Conservation (phyloP, 2,797 vertebrate genomes). For the Danio tinwini region DNA sequence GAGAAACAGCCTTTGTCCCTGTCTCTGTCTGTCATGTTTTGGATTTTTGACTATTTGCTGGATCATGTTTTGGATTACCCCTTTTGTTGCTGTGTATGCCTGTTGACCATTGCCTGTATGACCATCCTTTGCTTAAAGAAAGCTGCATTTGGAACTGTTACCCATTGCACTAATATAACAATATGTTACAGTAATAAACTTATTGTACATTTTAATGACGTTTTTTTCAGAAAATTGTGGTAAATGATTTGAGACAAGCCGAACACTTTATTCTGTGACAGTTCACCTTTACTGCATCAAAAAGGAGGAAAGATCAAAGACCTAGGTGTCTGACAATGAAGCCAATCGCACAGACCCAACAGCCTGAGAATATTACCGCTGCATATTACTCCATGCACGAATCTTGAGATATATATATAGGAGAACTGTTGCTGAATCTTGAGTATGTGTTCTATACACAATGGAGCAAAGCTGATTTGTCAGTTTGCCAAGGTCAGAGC, state of each 20-base stretch:
- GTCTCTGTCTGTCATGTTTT: too few species aligned
- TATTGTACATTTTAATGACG: too few species aligned
- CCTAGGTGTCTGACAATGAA: conserved; percentile 34
- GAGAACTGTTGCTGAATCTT: conserved; percentile 14
- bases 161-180: too few species aligned
- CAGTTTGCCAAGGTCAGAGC: conserved; percentile 37
- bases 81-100: too few species aligned
- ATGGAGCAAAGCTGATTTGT: conserved; percentile 36
- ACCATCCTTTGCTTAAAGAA: too few species aligned
- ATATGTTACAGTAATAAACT: too few species aligned
- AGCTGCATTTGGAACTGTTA: too few species aligned
- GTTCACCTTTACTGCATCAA: conserved; percentile 25
- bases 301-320: conserved; percentile 39
- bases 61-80: too few species aligned
- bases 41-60: too few species aligned
- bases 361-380: conserved; percentile 17
- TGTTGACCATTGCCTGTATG: too few species aligned
- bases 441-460: conserved; percentile 24
- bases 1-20: too few species aligned
- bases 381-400: conserved; percentile 19
- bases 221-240: neutral
- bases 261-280: conserved; percentile 16
- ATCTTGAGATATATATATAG: conserved; percentile 1
- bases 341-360: neutral
- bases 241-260: neutral